phyloP scores from a whole-genome alignment of 2,113 vertebrate species.

The Bubo blakistoni region DNA sequence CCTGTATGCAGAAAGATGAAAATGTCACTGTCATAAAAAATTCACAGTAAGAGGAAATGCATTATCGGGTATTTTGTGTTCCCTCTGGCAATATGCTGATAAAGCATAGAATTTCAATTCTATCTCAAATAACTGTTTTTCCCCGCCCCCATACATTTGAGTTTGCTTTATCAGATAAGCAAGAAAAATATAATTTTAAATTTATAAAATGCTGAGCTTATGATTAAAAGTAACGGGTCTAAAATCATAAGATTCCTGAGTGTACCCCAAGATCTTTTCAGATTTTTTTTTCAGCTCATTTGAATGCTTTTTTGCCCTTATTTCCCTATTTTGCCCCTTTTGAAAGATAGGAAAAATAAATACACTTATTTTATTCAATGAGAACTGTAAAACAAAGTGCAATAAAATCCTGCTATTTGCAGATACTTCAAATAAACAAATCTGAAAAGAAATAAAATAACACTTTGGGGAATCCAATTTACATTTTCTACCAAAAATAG shows the following conservation, averaged over 20 bases:
- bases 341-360: background rate
- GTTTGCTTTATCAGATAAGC: background rate
- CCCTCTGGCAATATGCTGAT: background rate
- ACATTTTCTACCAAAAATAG: background rate
- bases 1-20: background rate
- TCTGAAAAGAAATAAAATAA: background rate
- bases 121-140: background rate
- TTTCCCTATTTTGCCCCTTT: background rate
- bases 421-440: background rate
- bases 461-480: background rate
- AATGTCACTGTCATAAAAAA: background rate
- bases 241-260: background rate
- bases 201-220: background rate
- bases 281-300: background rate
- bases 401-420: background rate
- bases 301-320: background rate
- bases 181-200: background rate
- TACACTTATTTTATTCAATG: background rate
- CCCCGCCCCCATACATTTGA: background rate
- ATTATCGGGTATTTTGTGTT: background rate
- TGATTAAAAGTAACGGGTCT: background rate
- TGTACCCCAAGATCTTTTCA: background rate
- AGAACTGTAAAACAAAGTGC: background rate
- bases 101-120: background rate
- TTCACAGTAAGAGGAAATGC: background rate